Conservation (phyloP, 30 jellyfish, hydroid and myxozoan genomes). For the Calvadosia cruxmelitensis region DNA sequence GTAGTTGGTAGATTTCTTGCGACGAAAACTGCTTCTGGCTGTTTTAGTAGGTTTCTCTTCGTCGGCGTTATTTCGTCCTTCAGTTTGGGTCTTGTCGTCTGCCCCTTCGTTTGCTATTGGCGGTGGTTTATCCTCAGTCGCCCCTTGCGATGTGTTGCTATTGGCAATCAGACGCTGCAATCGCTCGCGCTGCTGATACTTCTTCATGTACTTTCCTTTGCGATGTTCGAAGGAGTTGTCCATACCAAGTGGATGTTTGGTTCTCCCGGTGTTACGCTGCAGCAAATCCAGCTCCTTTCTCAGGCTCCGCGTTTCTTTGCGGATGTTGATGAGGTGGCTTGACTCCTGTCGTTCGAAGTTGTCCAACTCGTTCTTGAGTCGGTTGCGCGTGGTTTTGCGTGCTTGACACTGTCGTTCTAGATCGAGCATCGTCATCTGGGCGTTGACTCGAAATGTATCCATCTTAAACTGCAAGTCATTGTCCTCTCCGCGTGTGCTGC, state of each 20-base stretch:
- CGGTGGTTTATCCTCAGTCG: neutral
- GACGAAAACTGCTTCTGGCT: too few relatives aligned
- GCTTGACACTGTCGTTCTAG: constrained; percentile 20
- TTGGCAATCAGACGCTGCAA: neutral
- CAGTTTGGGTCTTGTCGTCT: too few relatives aligned
- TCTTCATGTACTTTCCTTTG: neutral
- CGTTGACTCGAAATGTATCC: neutral
- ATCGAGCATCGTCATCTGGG: constrained; percentile 19
- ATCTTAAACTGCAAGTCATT: too few relatives aligned
- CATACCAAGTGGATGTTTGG: neutral
- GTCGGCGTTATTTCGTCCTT: neutral
- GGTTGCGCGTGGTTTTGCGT: constrained; percentile 13
- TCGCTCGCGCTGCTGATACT: too few relatives aligned
- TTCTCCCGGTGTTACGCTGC: constrained; percentile 24
- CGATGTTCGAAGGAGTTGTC: too few relatives aligned
- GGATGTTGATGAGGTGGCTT: constrained; percentile 16
- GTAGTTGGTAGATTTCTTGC: neutral
- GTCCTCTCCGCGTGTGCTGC: too few relatives aligned
- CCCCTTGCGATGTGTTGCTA: neutral
- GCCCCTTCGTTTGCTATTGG: too few relatives aligned
- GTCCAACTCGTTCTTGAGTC: constrained; percentile 9
- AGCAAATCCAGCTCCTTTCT: constrained; percentile 18
- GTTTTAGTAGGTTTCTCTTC: neutral
- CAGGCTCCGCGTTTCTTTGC: constrained; percentile 21
- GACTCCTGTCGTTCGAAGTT: constrained; percentile 31